A percentile compares a stretch with the other conserved stretches of the same genome.
phyloP scores from a whole-genome alignment of 2,797 vertebrate genomes.

The Acipenser oxyrinchus region DNA sequence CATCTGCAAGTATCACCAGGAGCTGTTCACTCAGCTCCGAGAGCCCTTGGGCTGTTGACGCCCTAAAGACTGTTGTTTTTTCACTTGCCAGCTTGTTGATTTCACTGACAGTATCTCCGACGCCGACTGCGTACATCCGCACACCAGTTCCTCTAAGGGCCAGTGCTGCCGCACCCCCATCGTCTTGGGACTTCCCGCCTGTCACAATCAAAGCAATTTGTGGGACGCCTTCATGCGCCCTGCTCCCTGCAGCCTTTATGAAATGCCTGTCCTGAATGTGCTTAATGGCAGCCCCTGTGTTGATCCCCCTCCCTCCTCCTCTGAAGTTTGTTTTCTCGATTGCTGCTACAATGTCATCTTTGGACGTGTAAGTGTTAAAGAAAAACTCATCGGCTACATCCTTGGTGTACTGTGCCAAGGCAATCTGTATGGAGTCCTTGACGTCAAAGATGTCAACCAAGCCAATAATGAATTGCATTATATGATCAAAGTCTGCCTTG shows the following conservation, averaged over 20 bases:
- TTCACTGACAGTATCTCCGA: slow-evolving; percentile 68
- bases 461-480: slow-evolving; percentile 67
- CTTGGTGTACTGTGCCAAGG: slow-evolving; percentile 79
- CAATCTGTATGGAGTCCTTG: slow-evolving; percentile 72
- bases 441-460: slow-evolving; percentile 78
- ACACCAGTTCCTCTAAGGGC: slow-evolving; percentile 65
- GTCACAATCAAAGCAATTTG: slow-evolving; percentile 84
- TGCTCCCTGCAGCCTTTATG: slow-evolving; percentile 75
- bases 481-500: slow-evolving; percentile 66
- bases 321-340: slow-evolving; percentile 72
- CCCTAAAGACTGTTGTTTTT: slow-evolving; percentile 64
- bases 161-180: slow-evolving; percentile 66
- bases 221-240: slow-evolving; percentile 72
- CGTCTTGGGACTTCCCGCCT: slow-evolving; percentile 72
- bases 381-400: slow-evolving; percentile 84
- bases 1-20: slow-evolving; percentile 69
- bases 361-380: slow-evolving; percentile 70
- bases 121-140: slow-evolving; percentile 78
- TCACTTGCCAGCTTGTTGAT: slow-evolving; percentile 72
- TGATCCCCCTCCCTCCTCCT: slow-evolving; percentile 71
- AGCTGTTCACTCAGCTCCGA: slow-evolving; percentile 85
- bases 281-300: slow-evolving; percentile 73
- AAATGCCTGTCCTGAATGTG: slow-evolving; percentile 76
- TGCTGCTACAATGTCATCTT: slow-evolving; percentile 63
- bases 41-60: slow-evolving; percentile 56